Percentiles rank a stretch among this genome's conserved stretches.
phyloP scores from a whole-genome alignment of 2,797 vertebrate genomes.

The Balearica regulorum region DNA sequence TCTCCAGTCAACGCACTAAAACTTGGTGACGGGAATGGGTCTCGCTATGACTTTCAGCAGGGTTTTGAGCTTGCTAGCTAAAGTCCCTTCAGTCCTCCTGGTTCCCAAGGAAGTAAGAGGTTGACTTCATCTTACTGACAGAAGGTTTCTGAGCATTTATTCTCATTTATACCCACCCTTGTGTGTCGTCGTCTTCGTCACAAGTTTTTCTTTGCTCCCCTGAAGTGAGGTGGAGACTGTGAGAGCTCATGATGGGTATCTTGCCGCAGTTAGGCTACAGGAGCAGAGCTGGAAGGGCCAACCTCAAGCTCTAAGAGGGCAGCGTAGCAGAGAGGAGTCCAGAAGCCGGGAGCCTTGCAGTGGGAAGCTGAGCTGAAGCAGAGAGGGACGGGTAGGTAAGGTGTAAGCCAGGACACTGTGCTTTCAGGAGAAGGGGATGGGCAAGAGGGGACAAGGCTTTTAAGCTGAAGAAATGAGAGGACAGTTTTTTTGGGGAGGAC shows the following conservation, averaged over 20 bases:
- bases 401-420: neutral
- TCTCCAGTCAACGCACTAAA: neutral
- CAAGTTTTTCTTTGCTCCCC: neutral
- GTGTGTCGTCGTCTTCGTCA: neutral
- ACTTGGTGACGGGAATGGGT: accelerated
- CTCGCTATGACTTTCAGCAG: neutral
- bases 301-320: neutral
- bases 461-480: neutral
- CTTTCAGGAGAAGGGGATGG: neutral
- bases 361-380: neutral
- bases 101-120: neutral
- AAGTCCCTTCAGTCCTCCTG: neutral
- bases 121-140: neutral
- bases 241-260: neutral
- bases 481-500: neutral
- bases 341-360: neutral
- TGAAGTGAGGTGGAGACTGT: neutral
- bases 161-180: neutral
- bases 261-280: neutral
- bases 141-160: neutral
- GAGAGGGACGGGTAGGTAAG: neutral
- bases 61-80: neutral
- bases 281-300: neutral
- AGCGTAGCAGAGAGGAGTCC: neutral
- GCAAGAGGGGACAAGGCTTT: neutral